Evolutionary conservation across 2,888 invertebrate genomes (phyloP).

Genomic region (Scelioninae gen. 1): DNA sequence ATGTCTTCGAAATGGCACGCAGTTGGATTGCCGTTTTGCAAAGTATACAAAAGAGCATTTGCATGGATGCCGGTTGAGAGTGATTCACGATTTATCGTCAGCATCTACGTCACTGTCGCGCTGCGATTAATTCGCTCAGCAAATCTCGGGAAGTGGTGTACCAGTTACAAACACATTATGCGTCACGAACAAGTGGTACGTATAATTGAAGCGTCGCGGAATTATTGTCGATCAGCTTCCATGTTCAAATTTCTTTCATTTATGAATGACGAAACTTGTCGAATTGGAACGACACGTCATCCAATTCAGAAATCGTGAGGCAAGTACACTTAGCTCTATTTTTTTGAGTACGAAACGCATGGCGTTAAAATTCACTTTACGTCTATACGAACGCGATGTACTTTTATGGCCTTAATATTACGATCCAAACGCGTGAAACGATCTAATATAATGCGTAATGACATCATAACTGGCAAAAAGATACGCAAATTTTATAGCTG

Average conservation of each 20-base stretch:
- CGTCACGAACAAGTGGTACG: conserved; percentile 40
- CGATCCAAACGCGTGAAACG: conserved; percentile 65
- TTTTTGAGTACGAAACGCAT: conserved; percentile 7
- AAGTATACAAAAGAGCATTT: conserved; percentile 46
- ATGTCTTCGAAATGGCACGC: conserved; percentile 43
- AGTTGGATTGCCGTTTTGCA: conserved; percentile 29
- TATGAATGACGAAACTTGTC: not conserved
- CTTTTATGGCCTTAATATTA: conserved; percentile 62
- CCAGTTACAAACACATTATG: conserved; percentile 28
- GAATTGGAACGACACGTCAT: no score
- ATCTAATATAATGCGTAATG: conserved; percentile 73
- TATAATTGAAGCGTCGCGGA: conserved; percentile 37
- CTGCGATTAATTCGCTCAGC: conserved; percentile 47
- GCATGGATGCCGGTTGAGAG: conserved; percentile 17
- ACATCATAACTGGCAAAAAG: conserved; percentile 70
- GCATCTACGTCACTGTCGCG: conserved; percentile 42
- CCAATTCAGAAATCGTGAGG: not conserved
- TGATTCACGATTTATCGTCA: conserved; percentile 54
- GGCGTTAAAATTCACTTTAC: conserved; percentile 39
- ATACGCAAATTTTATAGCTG: conserved; percentile 68
- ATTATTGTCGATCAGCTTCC: conserved; percentile 15
- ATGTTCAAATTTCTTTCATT: not conserved
- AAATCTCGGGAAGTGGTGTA: conserved; percentile 43
- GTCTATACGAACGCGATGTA: conserved; percentile 14
- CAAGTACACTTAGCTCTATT: not conserved